phyloP scores from a whole-genome alignment of 2,888 invertebrate genomes.

The Odontomyia ornata region DNA sequence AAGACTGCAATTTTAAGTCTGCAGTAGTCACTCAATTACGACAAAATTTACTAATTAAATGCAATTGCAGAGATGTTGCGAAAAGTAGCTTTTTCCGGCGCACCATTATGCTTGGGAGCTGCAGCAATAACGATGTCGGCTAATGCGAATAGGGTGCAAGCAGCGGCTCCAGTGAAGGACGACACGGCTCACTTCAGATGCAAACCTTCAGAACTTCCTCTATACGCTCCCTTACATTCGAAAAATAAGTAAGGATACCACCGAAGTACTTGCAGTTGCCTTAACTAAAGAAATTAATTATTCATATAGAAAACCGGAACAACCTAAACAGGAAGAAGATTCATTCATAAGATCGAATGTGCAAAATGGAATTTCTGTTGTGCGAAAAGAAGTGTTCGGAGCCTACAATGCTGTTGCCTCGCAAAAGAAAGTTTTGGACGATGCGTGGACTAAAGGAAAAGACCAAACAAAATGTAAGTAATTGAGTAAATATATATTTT shows the following conservation, averaged over 20 bases:
- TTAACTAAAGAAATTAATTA: not conserved
- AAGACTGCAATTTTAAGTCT: too few species aligned
- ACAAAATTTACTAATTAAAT: not conserved
- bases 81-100: not conserved
- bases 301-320: conserved; percentile 44
- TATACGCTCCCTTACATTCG: conserved; percentile 58
- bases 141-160: not conserved
- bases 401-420: conserved; percentile 55
- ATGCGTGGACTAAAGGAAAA: conserved; percentile 57
- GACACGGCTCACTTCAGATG: conserved; percentile 55
- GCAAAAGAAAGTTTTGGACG: conserved; percentile 56
- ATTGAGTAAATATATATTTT: too few species aligned
- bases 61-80: conserved; percentile 38
- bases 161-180: conserved; percentile 27
- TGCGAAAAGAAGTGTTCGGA: conserved; percentile 57
- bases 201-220: conserved; percentile 60
- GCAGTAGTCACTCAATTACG: too few species aligned
- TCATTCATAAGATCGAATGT: conserved; percentile 54
- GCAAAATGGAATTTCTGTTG: conserved; percentile 56
- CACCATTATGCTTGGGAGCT: conserved; percentile 33
- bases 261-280: too few species aligned
- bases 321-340: conserved; percentile 48
- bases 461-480: conserved; percentile 57
- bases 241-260: conserved; percentile 53
- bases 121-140: conserved; percentile 3